These are phyloP conservation scores for Phyllostomus discolor DNA, from an alignment of 2,113 vertebrate species.

Conservation along the genomic window DNA sequence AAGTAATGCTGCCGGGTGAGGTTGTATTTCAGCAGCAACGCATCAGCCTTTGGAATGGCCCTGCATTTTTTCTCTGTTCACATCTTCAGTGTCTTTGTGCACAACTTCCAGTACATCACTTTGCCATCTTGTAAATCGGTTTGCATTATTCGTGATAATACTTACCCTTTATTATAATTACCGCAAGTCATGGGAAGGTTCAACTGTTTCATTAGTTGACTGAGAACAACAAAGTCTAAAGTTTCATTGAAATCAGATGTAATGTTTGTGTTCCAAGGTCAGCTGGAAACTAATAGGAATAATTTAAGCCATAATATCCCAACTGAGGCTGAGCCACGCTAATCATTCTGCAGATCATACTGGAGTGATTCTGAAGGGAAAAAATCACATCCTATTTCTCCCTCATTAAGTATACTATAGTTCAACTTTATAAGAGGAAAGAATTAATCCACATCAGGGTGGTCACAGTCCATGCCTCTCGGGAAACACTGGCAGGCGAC, in stretches of 20 bases:
- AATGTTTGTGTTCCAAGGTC: slow-evolving; percentile 81
- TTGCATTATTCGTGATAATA: slow-evolving; percentile 75
- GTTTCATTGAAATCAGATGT: slow-evolving; percentile 88
- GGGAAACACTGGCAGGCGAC: background rate
- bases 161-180: slow-evolving; percentile 76
- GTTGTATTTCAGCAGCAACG: background rate
- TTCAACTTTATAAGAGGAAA: slow-evolving; percentile 60
- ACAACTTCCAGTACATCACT: slow-evolving; percentile 54
- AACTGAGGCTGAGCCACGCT: slow-evolving; percentile 68
- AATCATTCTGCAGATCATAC: slow-evolving; percentile 65
- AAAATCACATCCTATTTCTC: slow-evolving; percentile 42
- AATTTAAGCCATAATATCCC: slow-evolving; percentile 77
- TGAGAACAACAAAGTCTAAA: slow-evolving; percentile 80
- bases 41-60: background rate
- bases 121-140: slow-evolving; percentile 71
- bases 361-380: slow-evolving; percentile 30
- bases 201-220: slow-evolving; percentile 80
- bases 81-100: slow-evolving; percentile 39
- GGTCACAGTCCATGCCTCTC: slow-evolving; percentile 9
- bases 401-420: slow-evolving; percentile 54
- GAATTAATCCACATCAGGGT: slow-evolving; percentile 51
- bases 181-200: slow-evolving; percentile 80
- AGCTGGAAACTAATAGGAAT: slow-evolving; percentile 82
- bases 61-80: slow-evolving; percentile 44
- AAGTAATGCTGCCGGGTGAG: slow-evolving; percentile 50